Conservation (phyloP, 2,113 vertebrate genomes). For the Microtus ochrogaster region DNA sequence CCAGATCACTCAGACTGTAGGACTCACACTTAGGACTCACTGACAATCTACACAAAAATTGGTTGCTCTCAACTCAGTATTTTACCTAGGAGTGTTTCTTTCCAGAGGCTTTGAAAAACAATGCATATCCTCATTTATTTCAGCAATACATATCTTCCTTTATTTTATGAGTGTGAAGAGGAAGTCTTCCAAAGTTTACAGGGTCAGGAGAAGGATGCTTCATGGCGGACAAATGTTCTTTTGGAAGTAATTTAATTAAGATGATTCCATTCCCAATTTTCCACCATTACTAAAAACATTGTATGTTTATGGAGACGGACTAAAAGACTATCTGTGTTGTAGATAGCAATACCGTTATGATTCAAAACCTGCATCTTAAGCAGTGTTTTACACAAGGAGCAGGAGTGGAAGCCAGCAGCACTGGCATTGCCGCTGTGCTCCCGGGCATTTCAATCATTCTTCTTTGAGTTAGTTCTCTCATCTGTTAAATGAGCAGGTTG, state of each 20-base stretch:
- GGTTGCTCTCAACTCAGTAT: neutral
- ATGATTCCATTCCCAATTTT: neutral
- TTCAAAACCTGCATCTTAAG: conserved; percentile 53
- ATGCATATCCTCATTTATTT: neutral
- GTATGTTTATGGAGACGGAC: neutral
- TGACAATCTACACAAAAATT: neutral
- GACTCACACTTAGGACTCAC: neutral
- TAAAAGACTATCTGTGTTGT: neutral
- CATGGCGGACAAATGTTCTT: neutral
- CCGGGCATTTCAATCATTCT: conserved; percentile 37
- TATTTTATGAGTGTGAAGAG: neutral
- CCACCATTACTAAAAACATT: neutral
- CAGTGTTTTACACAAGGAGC: conserved; percentile 10
- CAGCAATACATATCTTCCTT: neutral
- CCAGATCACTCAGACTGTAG: neutral
- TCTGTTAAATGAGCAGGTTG: conserved; percentile 77
- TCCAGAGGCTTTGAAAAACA: neutral
- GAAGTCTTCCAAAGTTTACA: neutral
- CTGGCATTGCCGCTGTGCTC: neutral
- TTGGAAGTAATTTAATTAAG: conserved; percentile 39
- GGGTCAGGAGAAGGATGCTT: neutral
- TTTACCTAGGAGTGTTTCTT: neutral
- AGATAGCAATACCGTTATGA: conserved; percentile 21
- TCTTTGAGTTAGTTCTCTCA: conserved; percentile 66
- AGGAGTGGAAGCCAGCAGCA: neutral